Percentiles rank a stretch among this genome's conserved stretches.
Conservation (phyloP, 2,888 invertebrate species). For the Orchesella flavescens region DNA sequence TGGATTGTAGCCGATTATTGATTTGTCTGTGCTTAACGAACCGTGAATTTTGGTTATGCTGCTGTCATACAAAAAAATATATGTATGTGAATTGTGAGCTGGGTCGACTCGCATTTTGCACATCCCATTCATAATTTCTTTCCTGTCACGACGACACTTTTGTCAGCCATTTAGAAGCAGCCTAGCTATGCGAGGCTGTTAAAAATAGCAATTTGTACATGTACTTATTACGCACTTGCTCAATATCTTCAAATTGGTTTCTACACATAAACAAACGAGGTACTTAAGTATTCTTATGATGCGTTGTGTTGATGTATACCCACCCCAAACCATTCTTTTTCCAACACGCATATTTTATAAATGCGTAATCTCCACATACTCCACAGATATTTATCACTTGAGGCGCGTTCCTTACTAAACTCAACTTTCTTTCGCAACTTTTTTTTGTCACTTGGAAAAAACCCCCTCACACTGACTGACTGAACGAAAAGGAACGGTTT, state of each 20-base stretch:
- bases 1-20: no score
- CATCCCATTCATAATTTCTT: neutral
- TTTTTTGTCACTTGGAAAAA: neutral
- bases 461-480: neutral
- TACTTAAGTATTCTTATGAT: neutral
- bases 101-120: neutral
- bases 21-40: neutral
- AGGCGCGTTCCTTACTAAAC: neutral
- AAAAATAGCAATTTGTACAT: neutral
- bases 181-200: neutral
- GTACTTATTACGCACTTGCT: neutral
- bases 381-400: neutral
- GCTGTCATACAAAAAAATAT: no score
- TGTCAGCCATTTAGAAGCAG: neutral
- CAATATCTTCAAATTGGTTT: neutral
- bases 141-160: neutral
- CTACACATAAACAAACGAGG: neutral
- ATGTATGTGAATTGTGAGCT: neutral
- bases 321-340: neutral
- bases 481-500: neutral
- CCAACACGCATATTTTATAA: neutral
- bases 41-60: neutral
- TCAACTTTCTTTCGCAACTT: constrained; percentile 12
- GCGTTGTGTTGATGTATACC: neutral
- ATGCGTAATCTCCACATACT: neutral